Conservation (phyloP, 2,888 invertebrate genomes). For the Conops quadrifasciatus region DNA sequence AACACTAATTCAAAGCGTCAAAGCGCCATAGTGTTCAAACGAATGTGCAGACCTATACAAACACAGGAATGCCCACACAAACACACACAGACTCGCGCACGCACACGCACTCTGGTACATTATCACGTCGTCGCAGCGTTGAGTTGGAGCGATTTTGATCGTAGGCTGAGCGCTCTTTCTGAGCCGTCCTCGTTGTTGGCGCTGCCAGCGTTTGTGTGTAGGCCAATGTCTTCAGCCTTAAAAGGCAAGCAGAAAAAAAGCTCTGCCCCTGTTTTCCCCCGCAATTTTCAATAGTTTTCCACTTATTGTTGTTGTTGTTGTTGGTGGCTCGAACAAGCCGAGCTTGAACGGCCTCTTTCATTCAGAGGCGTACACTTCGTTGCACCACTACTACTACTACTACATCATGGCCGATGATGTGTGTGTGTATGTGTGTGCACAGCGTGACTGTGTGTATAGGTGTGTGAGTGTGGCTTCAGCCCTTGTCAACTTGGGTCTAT, state of each 20-base stretch:
- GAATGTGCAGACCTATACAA: constrained; percentile 12
- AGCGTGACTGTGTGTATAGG: constrained; percentile 6
- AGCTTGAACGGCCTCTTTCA: constrained; percentile 9
- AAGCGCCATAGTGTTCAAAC: too few species aligned
- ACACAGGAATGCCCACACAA: background rate
- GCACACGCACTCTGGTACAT: background rate
- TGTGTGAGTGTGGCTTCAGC: constrained; percentile 40
- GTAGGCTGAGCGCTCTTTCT: constrained; percentile 46
- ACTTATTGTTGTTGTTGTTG: constrained; percentile 15
- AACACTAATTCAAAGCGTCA: background rate
- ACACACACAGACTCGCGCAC: background rate
- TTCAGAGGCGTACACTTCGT: constrained; percentile 19
- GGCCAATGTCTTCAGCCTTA: constrained; percentile 39
- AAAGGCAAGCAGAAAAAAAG: constrained; percentile 1
- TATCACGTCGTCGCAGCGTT: background rate
- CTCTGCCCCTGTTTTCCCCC: constrained; percentile 30
- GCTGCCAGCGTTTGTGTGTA: constrained; percentile 39
- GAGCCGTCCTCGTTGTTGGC: constrained; percentile 31
- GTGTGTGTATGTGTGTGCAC: background rate
- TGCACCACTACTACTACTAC: too few species aligned
- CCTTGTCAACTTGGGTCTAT: constrained; percentile 44
- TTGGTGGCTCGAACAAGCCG: constrained; percentile 7
- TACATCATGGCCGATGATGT: background rate
- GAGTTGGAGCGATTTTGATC: constrained; percentile 37
- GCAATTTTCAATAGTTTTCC: constrained; percentile 45